These are phyloP conservation scores for Leptopilina boulardi DNA, from an alignment of 1,140 invertebrate species.

Conservation along the genomic window DNA sequence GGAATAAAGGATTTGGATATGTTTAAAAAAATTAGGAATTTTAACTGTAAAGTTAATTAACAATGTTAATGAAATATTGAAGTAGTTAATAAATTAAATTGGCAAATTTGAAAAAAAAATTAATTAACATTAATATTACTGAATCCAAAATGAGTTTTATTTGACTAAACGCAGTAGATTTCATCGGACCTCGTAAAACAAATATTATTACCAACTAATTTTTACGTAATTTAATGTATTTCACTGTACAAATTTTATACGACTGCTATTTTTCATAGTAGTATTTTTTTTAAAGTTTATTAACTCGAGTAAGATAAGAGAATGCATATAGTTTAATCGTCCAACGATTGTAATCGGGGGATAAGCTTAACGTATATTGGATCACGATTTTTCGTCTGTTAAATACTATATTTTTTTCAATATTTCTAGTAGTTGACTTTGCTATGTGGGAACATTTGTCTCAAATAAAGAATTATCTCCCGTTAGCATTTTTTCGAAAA, in stretches of 20 bases:
- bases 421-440: constrained; percentile 46
- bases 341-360: constrained; percentile 10
- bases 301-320: constrained; percentile 46
- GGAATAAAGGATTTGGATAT: no score
- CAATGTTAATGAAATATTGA: not conserved
- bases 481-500: not conserved
- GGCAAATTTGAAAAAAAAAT: not conserved
- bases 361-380: not conserved
- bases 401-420: constrained; percentile 17
- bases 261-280: constrained; percentile 41
- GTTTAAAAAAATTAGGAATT: no score
- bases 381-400: constrained; percentile 34
- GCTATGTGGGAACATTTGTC: constrained; percentile 46
- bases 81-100: not conserved
- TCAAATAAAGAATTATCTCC: not conserved
- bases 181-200: constrained; percentile 30
- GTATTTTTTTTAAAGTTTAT: constrained; percentile 34
- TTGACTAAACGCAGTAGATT: constrained; percentile 26
- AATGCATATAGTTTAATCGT: constrained; percentile 42
- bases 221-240: constrained; percentile 40
- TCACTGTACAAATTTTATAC: constrained; percentile 55
- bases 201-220: constrained; percentile 26
- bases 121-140: not conserved
- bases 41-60: no score
- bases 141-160: constrained; percentile 12